Base-by-base conservation (phyloP, 2,113 vertebrate species). In the Pandion haliaetus region DNA sequence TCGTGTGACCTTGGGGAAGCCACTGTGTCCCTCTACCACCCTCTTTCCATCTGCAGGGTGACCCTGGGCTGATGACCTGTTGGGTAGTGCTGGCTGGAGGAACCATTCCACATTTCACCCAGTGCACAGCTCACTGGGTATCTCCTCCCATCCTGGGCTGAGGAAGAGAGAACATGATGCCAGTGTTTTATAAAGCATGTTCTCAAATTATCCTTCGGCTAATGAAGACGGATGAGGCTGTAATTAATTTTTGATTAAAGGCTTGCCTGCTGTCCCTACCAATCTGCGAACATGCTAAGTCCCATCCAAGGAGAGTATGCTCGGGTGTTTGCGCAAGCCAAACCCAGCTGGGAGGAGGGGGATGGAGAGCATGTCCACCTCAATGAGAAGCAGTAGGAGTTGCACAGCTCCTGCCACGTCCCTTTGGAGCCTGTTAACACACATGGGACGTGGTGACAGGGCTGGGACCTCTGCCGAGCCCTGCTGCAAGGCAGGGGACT, bases 201-300 rank as follows among this genome's bases (percentile, higher is more conserved):
- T 92, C 93, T 80, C 91, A 72, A 97, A 88, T 93, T 94, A 85
- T 74, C 86, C 91, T 78, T 66, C 4, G 2, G 74, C 74, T 96
- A 95, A 97, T 29, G 36, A 95, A 96, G 85, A 96, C 4, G 11
- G 94, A 95, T 29, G 17, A 82, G 90, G 67, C 44, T 88, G 86
- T 81, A 95, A 96, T 92, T 95, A 92, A 83, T 59, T 93, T 92
- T 63, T 97, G 73, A 94, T 96, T 90, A 89, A 95, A 93, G 74
- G 73, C 71, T 95, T 4, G 12, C 86, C 86, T 91, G 94, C 73
- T 93, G 93, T 57, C 83, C 92, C 77, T 47, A 50, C 87, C 81
- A 31, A 61, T 72, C 52, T 73, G 81, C 5, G 10, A 69, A 74
- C 2, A 4, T 61, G 80, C 62, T 4, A 5, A 44, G 78, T 59